Evolutionary conservation across 64 coral and sea anemone species (phyloP).

Genomic region (Pachyseris speciosa): DNA sequence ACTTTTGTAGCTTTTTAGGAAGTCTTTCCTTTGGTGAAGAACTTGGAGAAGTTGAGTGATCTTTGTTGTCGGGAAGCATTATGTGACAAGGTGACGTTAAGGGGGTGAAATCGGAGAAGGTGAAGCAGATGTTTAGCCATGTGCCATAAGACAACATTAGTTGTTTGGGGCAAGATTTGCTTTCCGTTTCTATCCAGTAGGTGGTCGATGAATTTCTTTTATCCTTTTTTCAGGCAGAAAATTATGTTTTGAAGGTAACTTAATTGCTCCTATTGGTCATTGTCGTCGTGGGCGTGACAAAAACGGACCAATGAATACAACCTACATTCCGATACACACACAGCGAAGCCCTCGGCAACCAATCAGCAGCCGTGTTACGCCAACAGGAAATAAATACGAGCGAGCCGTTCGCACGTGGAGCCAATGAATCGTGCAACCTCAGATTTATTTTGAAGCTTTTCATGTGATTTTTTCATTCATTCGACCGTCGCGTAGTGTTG

Average conservation of each 20-base stretch:
- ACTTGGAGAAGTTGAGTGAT: background rate
- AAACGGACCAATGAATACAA: constrained; percentile 56
- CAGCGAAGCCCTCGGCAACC: constrained; percentile 75
- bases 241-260: constrained; percentile 5
- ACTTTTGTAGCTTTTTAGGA: background rate
- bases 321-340: constrained; percentile 78
- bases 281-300: constrained; percentile 1
- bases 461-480: constrained; percentile 88
- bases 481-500: background rate
- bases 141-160: constrained; percentile 33
- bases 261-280: constrained; percentile 34
- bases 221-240: constrained; percentile 28
- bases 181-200: constrained; percentile 50
- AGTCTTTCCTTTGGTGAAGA: background rate
- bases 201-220: constrained; percentile 29
- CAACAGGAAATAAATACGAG: constrained; percentile 78
- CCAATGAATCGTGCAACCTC: constrained; percentile 39
- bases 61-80: background rate
- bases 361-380: constrained; percentile 50
- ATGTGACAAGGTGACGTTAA: background rate
- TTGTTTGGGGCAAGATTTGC: background rate
- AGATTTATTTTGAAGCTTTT: constrained; percentile 70
- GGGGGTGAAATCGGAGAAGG: constrained; percentile 15
- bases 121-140: constrained; percentile 16
- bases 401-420: constrained; percentile 75